Base-by-base conservation (phyloP, 2,888 invertebrate species). In the Caenorhabditis macrosperma region DNA sequence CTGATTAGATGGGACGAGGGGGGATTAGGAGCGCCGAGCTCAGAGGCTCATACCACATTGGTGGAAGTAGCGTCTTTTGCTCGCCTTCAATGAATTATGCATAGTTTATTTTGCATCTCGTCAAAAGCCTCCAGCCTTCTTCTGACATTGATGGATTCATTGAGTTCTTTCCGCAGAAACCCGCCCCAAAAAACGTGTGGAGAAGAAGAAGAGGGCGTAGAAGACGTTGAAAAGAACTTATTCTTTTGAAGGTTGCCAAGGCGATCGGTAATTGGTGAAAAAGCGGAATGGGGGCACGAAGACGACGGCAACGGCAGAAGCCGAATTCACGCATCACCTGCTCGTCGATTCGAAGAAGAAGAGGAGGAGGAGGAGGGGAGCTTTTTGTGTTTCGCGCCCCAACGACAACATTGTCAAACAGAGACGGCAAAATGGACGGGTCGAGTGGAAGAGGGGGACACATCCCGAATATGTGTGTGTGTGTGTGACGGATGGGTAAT, bases 281-380 rank as follows among this genome's bases (percentile, higher is more conserved):
- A 26, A 46, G 54, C 48, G 38, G 35, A 46, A 46, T 20, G 12
- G 28, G 26, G 38, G 35, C 9, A 22, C 20, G 17, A 35, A 63
- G 44, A 48, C 22, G 57, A 68, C 57, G 24, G 30, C 44, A 35
- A 48, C 22, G 50, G 44, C 17, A 33, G 30, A 41, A 46, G 55
- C 33, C 55, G 41, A 67, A 28, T 64, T 72, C 72, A 72, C 72
- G 72, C 72, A 72, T 72, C 72, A 72, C 63, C 72, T 72, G 72
- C 61, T 54, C 60, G 50, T 48, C 55, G 41, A 48, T n/a, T n/a
- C n/a, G 50, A 46, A 20, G 41, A 22, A 26, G 41, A 50, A 50
- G 55, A 33, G 28, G 38, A 44, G 33, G 3, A 10, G 38, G 26
- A 3, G 64, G 17, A 30, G 35, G 52, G 35, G 17, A 20, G 59